Conservation (phyloP, 2,113 vertebrate genomes). For the Elachura formosa region DNA sequence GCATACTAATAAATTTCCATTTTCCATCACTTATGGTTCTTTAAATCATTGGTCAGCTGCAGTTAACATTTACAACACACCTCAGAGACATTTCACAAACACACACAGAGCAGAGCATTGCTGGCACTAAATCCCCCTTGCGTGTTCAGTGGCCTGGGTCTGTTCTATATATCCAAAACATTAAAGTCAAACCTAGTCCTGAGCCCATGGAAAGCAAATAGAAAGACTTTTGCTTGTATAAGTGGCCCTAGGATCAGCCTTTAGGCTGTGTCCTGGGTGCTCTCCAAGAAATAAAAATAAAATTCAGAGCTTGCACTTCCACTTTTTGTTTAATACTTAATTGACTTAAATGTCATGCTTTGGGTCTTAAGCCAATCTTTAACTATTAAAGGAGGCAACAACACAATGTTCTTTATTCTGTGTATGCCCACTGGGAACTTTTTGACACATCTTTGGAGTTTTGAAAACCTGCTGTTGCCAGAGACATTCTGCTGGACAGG, state of each 20-base stretch:
- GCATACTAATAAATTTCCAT: neutral
- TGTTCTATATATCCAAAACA: neutral
- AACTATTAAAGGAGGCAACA: neutral
- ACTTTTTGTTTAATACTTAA: neutral
- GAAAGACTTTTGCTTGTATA: neutral
- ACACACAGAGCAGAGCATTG: neutral
- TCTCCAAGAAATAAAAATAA: neutral
- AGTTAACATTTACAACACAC: neutral
- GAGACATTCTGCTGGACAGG: neutral
- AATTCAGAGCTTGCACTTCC: neutral
- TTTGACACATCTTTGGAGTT: neutral
- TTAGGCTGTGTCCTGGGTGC: neutral
- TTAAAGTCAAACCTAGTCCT: neutral
- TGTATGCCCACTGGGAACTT: neutral
- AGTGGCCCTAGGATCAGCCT: neutral
- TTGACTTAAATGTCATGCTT: neutral
- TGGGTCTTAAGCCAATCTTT: neutral
- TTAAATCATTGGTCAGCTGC: neutral
- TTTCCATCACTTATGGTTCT: neutral
- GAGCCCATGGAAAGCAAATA: neutral
- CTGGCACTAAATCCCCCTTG: neutral
- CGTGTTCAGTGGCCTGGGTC: neutral
- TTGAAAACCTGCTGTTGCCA: neutral
- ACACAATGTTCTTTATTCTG: neutral
- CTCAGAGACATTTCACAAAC: neutral